A percentile compares a stretch with the other conserved stretches of the same genome.
Conservation (phyloP, 2,888 invertebrate species). For the Cephus sareptanus region DNA sequence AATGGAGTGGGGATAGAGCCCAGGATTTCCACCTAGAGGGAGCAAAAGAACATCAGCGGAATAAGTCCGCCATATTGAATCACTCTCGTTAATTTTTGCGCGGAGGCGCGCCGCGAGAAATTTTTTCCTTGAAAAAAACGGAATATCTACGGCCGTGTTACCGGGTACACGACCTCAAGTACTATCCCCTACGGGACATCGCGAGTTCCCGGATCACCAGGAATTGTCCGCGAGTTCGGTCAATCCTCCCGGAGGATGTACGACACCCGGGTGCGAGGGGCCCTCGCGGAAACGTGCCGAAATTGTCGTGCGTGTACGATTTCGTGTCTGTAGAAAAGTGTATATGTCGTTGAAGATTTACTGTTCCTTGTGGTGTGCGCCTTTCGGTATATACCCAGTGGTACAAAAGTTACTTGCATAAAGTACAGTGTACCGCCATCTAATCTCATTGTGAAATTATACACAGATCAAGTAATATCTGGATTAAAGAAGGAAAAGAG, state of each 20-base stretch:
- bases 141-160: not conserved
- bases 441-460: not conserved
- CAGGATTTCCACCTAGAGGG: conserved; percentile 16
- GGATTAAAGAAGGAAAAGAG: not conserved
- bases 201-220: not conserved
- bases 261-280: conserved; percentile 17
- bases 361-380: not conserved
- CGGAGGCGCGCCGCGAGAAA: conserved; percentile 57
- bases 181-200: not conserved
- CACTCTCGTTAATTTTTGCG: conserved; percentile 71
- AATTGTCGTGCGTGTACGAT: conserved; percentile 11
- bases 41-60: conserved; percentile 26
- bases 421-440: not conserved
- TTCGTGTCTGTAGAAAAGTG: not conserved
- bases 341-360: not conserved
- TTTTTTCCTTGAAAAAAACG: conserved; percentile 39
- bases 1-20: conserved; percentile 32
- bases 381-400: not conserved
- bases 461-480: not conserved
- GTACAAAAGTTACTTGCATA: not conserved
- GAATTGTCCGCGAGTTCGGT: not conserved
- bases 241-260: conserved; percentile 20
- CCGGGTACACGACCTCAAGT: not conserved
- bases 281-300: conserved; percentile 16
- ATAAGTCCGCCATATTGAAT: conserved; percentile 73